Base-by-base conservation (phyloP, 2,113 vertebrate genomes). In the Coreoperca whiteheadi region DNA sequence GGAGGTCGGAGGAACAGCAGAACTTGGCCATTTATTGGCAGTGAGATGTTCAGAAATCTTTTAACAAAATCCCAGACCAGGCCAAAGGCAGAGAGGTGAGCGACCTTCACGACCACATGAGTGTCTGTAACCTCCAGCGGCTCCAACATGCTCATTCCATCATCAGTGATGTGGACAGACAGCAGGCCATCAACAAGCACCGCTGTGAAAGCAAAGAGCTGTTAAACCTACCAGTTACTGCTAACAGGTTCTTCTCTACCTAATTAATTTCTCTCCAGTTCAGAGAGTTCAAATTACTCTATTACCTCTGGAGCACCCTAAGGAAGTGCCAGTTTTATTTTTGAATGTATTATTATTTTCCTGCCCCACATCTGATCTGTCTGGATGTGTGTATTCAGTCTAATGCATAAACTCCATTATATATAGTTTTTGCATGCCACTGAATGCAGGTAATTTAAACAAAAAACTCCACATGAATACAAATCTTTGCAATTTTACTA, bases 1-100 rank as follows among this genome's bases (percentile, higher is more conserved):
- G 43, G 65, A 10, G 43, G 43, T 20, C 57, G 54, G 0, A 64
- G 16, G 75, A 83, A 87, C 48, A 87, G 81, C 81, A 83, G 59
- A 25, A 87, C 65, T 25, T 71, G 80, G 6, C 80, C 53, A 0
- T 8, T 53, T 8, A 81, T 4, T 34, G 48, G 4, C 0, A 6
- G 8, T 23, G 41, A 11, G 18, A 30, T 11, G 12, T 69, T 57
- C 4, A 39, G 6, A 11, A 21, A 46, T 15, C 50, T 50, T 37
- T 30, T 63, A 28, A 79, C 0, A 7, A 12, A 0, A 30, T 79
- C 56, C 69, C 56, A 74, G 54, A 79, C 34, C 11, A 61, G 53
- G 8, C 74, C 74, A 12, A 56, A 67, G 18, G 8, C 18, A 46
- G 51, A 57, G 50, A 77, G 39, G 34, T 77, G 50, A 32, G 63